These are phyloP conservation scores for Pogonognathellus flavescens DNA, from an alignment of 1,140 invertebrate species.

Conservation along the genomic window DNA sequence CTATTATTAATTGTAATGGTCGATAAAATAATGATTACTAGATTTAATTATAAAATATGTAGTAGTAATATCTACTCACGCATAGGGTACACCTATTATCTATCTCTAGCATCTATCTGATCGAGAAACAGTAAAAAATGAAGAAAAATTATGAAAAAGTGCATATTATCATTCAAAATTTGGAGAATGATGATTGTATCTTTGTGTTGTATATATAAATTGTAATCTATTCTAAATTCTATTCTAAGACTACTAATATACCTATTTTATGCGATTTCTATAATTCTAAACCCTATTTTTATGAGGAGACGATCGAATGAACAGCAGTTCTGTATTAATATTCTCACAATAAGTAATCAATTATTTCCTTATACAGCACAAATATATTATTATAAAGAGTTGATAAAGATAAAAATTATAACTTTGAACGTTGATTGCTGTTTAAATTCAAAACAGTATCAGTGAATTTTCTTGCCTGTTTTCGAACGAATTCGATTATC, in stretches of 20 bases:
- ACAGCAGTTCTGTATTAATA: conserved; percentile 1
- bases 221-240: too few species aligned
- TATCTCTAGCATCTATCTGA: conserved; percentile 12
- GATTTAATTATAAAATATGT: too few species aligned
- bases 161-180: too few species aligned
- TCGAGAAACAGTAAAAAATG: neutral
- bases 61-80: neutral
- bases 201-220: too few species aligned
- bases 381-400: neutral
- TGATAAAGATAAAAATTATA: neutral
- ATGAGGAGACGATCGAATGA: neutral
- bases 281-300: neutral
- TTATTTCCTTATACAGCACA: neutral
- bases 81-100: neutral
- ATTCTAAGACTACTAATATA: too few species aligned
- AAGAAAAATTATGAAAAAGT: too few species aligned
- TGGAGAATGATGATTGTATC: too few species aligned
- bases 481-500: too few species aligned
- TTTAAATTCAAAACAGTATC: too few species aligned
- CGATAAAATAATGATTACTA: neutral
- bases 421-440: too few species aligned
- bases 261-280: too few species aligned
- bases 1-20: conserved; percentile 1
- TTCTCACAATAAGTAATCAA: neutral
- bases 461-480: too few species aligned